Base-by-base conservation (phyloP, 2,797 vertebrate species). In the Thamnophis elegans region DNA sequence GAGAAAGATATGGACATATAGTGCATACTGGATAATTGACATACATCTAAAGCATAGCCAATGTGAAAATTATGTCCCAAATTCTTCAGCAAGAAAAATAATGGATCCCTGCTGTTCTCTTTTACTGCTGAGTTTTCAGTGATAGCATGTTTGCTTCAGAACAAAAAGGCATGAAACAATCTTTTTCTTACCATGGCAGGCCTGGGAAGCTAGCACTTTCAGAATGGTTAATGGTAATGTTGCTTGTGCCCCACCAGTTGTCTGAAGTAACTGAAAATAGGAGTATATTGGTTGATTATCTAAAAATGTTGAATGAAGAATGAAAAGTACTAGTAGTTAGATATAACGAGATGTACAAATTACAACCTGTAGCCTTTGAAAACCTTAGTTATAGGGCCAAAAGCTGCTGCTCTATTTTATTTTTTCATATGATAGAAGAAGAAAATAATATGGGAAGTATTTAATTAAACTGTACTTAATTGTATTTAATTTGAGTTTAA, bases 191-290 rank as follows among this genome's bases (percentile, higher is more conserved):
- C 99, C 99, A 13, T 99, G 99, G 95, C 99, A 99, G 26, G 99
- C 99, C 89, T 99, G 98, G 36, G 99, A 99, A 90, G 99, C 98
- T 26, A 99, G 96, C 86, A 99, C 98, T 97, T 98, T 99, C 93
- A 98, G 97, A 93, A 99, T 98, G 0, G 99, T 99, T 93, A 99
- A 97, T 87, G 99, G 99, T 92, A 99, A 95, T 2, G 98, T 98
- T 90, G 98, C 98, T 94, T 95, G 98, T 92, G 98, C 97, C 96
- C 98, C 96, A 95, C 99, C 98, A 20, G 98, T 97, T 82, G 97
- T 96, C 96, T 97, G 97, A 54, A 98, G 94, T 87, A 98, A 94
- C 98, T 98, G 93, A 91, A 95, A 96, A 51, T 32, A 95, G 91
- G 22, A 54, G 42, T 94, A 95, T 22, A 94, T 88, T 62, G 94